Evolutionary conservation across 2,113 vertebrate genomes (phyloP).

Genomic region (Salvelinus namaycush): DNA sequence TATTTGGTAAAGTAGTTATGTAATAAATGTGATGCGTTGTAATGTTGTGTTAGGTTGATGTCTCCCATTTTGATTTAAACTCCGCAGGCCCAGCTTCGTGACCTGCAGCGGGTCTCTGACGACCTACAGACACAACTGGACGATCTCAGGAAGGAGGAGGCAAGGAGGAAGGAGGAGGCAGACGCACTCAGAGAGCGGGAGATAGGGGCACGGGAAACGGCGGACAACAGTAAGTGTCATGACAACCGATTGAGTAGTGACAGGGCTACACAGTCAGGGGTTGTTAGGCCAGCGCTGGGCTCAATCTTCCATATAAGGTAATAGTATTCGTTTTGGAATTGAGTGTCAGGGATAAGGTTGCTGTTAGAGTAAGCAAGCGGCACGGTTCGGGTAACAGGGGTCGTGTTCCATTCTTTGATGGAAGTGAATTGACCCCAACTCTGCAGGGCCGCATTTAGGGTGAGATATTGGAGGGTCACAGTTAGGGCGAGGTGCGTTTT

Average conservation of each 20-base stretch:
- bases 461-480: constrained; percentile 31
- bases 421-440: constrained; percentile 38
- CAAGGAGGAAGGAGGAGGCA: constrained; percentile 52
- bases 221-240: constrained; percentile 38
- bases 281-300: constrained; percentile 4
- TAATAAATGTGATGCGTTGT: not conserved
- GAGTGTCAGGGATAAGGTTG: constrained; percentile 1
- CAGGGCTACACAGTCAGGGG: constrained; percentile 11
- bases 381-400: constrained; percentile 9
- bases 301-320: not conserved
- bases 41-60: not conserved
- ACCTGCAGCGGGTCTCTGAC: constrained; percentile 65
- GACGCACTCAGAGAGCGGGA: constrained; percentile 33
- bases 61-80: not conserved
- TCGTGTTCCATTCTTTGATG: constrained; percentile 32
- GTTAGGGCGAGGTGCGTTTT: constrained; percentile 40
- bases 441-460: constrained; percentile 33
- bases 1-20: not conserved
- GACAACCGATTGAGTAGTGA: not conserved
- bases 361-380: not conserved
- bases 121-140: constrained; percentile 67
- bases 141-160: constrained; percentile 45
- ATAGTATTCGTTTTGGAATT: not conserved
- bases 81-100: constrained; percentile 65
- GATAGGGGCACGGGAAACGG: constrained; percentile 43